Conservation (phyloP, 2,113 vertebrate genomes). For the Thamnophis sirtalis region DNA sequence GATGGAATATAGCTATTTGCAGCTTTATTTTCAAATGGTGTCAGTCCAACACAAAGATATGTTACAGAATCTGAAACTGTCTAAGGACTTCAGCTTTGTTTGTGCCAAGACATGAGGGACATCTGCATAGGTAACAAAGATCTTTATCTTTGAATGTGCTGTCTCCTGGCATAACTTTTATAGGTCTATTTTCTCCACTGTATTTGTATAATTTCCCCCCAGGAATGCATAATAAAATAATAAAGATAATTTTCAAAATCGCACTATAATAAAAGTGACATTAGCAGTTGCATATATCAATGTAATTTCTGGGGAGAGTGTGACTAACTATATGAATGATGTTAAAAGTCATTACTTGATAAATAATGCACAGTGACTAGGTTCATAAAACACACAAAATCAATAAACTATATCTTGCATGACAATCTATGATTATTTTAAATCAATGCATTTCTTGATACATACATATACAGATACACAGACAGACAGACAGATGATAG, state of each 20-base stretch:
- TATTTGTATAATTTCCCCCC: background rate
- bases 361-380: background rate
- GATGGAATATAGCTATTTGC: constrained; percentile 14
- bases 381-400: background rate
- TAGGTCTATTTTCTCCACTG: background rate
- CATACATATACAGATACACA: background rate
- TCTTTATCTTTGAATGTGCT: background rate
- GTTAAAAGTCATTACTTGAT: background rate
- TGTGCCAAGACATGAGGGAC: background rate
- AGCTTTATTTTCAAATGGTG: background rate
- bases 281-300: background rate
- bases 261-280: background rate
- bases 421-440: background rate
- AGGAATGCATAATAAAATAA: background rate
- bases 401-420: background rate
- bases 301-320: background rate
- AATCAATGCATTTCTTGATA: background rate
- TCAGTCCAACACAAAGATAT: background rate
- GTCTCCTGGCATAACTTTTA: background rate
- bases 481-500: background rate
- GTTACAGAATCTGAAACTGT: constrained; percentile 4
- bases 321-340: background rate
- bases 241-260: background rate
- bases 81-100: background rate
- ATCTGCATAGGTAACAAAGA: background rate